Base-by-base conservation (phyloP, 2,888 invertebrate genomes). In the Pandemis corylana region DNA sequence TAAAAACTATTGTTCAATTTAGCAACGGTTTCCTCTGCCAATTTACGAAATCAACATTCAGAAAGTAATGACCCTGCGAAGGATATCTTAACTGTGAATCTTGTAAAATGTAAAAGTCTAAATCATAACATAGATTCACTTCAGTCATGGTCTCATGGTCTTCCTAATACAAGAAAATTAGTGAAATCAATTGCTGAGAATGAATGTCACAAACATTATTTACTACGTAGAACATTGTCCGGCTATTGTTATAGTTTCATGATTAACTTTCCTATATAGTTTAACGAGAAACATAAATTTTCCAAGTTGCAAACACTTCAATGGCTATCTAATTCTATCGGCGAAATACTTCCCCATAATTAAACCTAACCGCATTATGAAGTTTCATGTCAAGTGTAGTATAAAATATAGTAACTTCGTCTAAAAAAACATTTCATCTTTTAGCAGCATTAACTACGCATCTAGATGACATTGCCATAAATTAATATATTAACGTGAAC, bases 361-460 rank as follows among this genome's bases (percentile, higher is more conserved):
- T 49, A 49, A 0, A 1, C 49, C 12, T 10, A 5, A 49, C 7
- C 44, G 7, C 6, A 36, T 36, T 36, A 36, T 44, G 44, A 44
- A 44, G 44, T 44, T 7, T 44, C 44, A 44, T 44, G 44, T 44
- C 44, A 7, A 44, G 42, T 44, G 0, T 9, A 44, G 7, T 7
- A 44, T 36, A 36, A 36, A 36, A 36, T 36, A 44, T 9, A 44
- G 7, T 44, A 4, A 49, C 46, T 49, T 12, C 51, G 51, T 53
- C n/a, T n/a, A 53, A n/a, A 5, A 53, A 53, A 53, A n/a, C 51
- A 53, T 5, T 53, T n/a, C 0, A 53, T n/a, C 15, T 5, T n/a
- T 53, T 53, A 53, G 51, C n/a, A 53, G 51, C 51, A n/a, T 53
- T 53, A 53, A 53, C n/a, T 53, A 15, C n/a, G 51, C 51, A 15